Base-by-base conservation (phyloP, 2,113 vertebrate species). In the Coracopsis vasa region DNA sequence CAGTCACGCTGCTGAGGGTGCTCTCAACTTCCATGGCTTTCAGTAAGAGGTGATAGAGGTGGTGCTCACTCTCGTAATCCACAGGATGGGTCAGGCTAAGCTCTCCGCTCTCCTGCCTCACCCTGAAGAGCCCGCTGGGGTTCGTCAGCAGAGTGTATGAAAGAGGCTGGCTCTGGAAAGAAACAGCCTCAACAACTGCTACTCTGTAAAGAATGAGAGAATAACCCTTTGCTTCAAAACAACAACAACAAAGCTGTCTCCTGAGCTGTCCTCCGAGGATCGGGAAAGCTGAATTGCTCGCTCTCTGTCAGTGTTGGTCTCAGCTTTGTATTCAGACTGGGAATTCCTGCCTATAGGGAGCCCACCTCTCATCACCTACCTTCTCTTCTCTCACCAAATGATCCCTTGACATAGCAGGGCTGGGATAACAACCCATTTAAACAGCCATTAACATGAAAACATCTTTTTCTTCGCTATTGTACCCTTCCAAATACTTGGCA, bases 61-160 rank as follows among this genome's bases (percentile, higher is more conserved):
- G 98, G 97, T 98, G 98, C 50, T 98, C 98, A 0, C 96, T 98
- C 97, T 99, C 99, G 0, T 98, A 99, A 97, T 99, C 99, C 60
- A 98, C 98, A 0, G 88, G 12, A 45, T 98, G 96, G 44, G 98
- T 98, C 61, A 99, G 97, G 90, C 98, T 98, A 85, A 99, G 97
- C 19, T 98, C 98, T 1, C 99, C 99, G 0, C 97, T 99, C 86
- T 98, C 98, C 93, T 98, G 98, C 94, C 97, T 97, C 95, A 99
- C 94, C 47, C 91, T 96, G 98, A 99, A 99, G 65, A 99, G 97
- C 70, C 98, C 98, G 5, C 98, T 98, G 29, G 98, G 98, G 79
- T 99, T 99, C 0, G 95, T 97, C 96, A 98, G 95, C 94, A 99
- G 96, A 85, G 97, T 94, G 95, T 98, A 99, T 2, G 97, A 98